Evolutionary conservation across 2,113 vertebrate species (phyloP), one percentile per base, ranked within the genome.

Genomic region (Colinus virginianus): DNA sequence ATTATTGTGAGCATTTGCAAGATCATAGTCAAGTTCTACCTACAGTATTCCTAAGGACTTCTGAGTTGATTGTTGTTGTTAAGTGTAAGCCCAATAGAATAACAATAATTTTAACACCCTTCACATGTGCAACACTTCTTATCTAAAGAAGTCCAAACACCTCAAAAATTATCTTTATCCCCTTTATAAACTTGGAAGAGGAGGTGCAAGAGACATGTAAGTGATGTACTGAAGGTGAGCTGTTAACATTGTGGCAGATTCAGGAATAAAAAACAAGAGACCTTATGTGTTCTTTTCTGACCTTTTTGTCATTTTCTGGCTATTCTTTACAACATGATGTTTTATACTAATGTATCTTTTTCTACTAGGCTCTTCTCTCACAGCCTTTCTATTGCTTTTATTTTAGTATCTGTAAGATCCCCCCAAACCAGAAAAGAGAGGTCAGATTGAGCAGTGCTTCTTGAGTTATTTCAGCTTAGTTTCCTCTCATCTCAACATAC

Each of bases 341-440:
- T 91, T 59, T 59, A 14, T 49, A 34, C 6, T 61, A 0, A 0
- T 75, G 9, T 61, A 9, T 40, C 0, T 1, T 21, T 72, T 87
- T 67, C 59, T 61, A 30, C 48, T 69, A 3, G n/a, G 28, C 21
- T 81, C 7, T 84, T 69, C 76, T 69, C 76, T 71, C 34, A 78
- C 66, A 64, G 38, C 21, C n/a, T 56, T 78, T 74, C 25, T 4
- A 28, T 70, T 67, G 36, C 36, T 83, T 28, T 32, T 87, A 64
- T 68, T 68, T 83, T 68, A 71, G 10, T 67, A 36, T 59, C 19
- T 61, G 15, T 45, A 71, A 59, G 38, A 11, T 61, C 90, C 78
- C 70, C 26, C 51, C 51, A 30, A 28, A 53, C 51, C 14, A 81
- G 46, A 92, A 45, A 75, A 79, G 8, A 82, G 9, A 70, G 28